phyloP scores from a whole-genome alignment of 2,797 vertebrate genomes.

The Syngnathus acus region DNA sequence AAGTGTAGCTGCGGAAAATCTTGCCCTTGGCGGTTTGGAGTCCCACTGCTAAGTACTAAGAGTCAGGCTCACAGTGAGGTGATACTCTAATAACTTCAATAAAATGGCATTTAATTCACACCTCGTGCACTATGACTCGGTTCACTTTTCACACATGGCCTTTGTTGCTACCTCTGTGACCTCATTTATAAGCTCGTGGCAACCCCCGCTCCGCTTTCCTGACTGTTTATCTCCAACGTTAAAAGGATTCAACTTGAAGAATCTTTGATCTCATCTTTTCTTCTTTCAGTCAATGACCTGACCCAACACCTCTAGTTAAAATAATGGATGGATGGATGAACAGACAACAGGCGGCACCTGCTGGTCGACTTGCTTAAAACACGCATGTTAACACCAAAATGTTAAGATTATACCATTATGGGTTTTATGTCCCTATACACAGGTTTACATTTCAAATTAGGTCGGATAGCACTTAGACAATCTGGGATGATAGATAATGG shows the following conservation, averaged over 20 bases:
- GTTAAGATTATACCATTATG: not conserved
- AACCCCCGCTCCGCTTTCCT: slow-evolving; percentile 30
- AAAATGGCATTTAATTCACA: slow-evolving; percentile 62
- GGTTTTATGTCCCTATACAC: slow-evolving; percentile 2
- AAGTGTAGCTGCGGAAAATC: slow-evolving; percentile 22
- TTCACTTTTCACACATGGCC: slow-evolving; percentile 54
- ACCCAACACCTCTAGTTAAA: not conserved
- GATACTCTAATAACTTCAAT: slow-evolving; percentile 67
- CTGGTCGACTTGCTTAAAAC: slow-evolving; percentile 43
- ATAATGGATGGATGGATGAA: not conserved
- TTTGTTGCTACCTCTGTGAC: slow-evolving; percentile 48
- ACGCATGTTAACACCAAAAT: slow-evolving; percentile 14
- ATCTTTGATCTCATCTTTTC: slow-evolving; percentile 56
- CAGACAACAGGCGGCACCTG: slow-evolving; percentile 50
- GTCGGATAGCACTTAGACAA: too few species aligned
- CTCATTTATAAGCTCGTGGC: slow-evolving; percentile 61
- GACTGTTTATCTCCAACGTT: slow-evolving; percentile 18
- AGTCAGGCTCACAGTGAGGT: slow-evolving; percentile 53
- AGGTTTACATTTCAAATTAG: slow-evolving; percentile 29
- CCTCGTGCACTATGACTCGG: slow-evolving; percentile 42
- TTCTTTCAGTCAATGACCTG: not conserved
- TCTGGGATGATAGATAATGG: not conserved
- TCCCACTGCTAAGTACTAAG: slow-evolving; percentile 48
- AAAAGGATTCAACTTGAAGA: slow-evolving; percentile 25
- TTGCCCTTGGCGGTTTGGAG: slow-evolving; percentile 41